These are phyloP conservation scores for Dichetophora obliterata DNA, from an alignment of 2,888 invertebrate genomes.

Conservation along the genomic window DNA sequence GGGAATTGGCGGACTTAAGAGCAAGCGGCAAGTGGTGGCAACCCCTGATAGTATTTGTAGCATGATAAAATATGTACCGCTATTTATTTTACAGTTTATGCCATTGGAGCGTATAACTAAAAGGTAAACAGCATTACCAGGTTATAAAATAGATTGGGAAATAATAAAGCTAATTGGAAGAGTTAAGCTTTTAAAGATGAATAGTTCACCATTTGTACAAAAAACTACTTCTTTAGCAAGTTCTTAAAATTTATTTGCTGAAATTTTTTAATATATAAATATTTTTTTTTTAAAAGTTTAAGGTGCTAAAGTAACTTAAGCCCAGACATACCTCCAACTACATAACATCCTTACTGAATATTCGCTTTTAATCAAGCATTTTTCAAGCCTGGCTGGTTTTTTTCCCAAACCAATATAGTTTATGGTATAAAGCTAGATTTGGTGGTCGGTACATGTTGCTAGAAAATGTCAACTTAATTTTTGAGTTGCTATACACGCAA, in stretches of 20 bases:
- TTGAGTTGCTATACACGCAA: too few relatives aligned
- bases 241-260: too few relatives aligned
- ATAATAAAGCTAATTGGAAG: not conserved
- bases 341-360: not conserved
- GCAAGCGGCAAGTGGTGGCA: not conserved
- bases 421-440: not conserved
- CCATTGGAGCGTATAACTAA: conserved; percentile 60
- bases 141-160: not conserved
- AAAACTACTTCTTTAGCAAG: too few relatives aligned
- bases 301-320: too few relatives aligned
- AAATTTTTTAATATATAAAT: too few relatives aligned
- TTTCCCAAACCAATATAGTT: not conserved
- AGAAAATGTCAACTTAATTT: not conserved
- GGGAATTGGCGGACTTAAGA: not conserved
- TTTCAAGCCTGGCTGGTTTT: conserved; percentile 29
- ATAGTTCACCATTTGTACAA: too few relatives aligned
- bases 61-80: not conserved
- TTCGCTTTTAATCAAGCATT: conserved; percentile 1
- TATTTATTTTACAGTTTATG: conserved; percentile 58
- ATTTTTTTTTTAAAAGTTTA: too few relatives aligned
- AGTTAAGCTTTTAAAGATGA: not conserved
- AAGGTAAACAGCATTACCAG: conserved; percentile 55
- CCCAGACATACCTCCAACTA: too few relatives aligned
- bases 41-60: not conserved
- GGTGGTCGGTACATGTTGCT: not conserved